A percentile compares a stretch with the other conserved stretches of the same genome.
phyloP scores from a whole-genome alignment of 2,888 invertebrate species.

The Tanypteryx hageni region DNA sequence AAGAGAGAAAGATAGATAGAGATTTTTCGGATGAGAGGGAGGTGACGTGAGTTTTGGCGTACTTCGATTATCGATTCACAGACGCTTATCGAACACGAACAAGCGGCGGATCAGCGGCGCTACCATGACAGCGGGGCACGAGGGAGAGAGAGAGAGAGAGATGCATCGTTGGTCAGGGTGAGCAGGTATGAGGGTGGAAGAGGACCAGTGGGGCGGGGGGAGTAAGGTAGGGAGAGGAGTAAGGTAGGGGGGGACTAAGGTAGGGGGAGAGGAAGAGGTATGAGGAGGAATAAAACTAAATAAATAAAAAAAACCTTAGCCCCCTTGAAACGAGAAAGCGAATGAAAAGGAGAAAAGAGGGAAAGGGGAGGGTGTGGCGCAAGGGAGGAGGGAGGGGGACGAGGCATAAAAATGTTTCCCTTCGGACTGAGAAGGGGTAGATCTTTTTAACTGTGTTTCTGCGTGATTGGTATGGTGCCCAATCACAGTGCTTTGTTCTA shows the following conservation, averaged over 20 bases:
- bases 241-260: too few species aligned
- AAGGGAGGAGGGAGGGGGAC: neutral
- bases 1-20: neutral
- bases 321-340: too few species aligned
- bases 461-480: slow-evolving; percentile 53
- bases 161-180: too few species aligned
- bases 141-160: neutral
- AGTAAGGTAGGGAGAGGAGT: too few species aligned
- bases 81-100: slow-evolving; percentile 53
- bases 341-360: neutral
- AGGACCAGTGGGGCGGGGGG: neutral
- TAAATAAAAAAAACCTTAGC: too few species aligned
- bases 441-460: slow-evolving; percentile 50
- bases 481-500: slow-evolving; percentile 60
- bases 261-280: too few species aligned
- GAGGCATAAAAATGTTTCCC: slow-evolving; percentile 59
- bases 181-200: neutral
- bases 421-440: neutral
- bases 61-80: slow-evolving; percentile 56
- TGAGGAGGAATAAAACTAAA: too few species aligned
- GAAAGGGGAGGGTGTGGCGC: too few species aligned
- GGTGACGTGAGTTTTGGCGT: slow-evolving; percentile 38
- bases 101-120: slow-evolving; percentile 58
- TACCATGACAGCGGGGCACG: neutral
- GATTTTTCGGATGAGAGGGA: neutral